Base-by-base conservation (phyloP, 2,113 vertebrate genomes). In the Podilymbus podiceps region DNA sequence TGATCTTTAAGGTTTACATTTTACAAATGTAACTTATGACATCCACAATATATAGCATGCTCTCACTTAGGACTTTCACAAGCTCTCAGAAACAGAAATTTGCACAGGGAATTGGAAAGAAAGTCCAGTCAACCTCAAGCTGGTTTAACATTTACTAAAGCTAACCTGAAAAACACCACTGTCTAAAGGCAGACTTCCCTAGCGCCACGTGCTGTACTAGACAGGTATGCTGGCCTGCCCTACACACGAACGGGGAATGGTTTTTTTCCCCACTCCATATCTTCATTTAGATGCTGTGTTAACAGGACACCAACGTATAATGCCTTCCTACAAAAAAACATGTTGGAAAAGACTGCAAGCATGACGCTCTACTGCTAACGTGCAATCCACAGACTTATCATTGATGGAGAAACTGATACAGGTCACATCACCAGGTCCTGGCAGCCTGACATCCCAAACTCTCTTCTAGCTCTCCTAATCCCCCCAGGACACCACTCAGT, bases 401-500 rank as follows among this genome's bases (percentile, higher is more conserved):
- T 18, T 0, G 4, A 76, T 71, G 79, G 28, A 90, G 83, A 90
- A 92, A 55, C n/a, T 0, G 19, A 95, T 72, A 89, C 73, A 92
- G 95, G 89, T 91, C 94, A 74, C 73, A 74, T 67, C 50, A 60
- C 31, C 75, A 80, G 67, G 75, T 80, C 77, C 91, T 93, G 93
- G 94, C 95, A 96, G 78, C 53, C 85, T 88, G 78, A 94, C 91
- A 95, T 64, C 93, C 91, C 85, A 60, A 85, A 3, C 62, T 72
- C 89, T 69, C 93, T 91, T 85, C 85, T 28, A 96, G 84, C 87
- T 47, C 85, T 73, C 62, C 84, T n/a, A 31, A 88, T 90, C 85
- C 96, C 96, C 96, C 59, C 90, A 68, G 90, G 95, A 97, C 91
- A 96, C 94, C 53, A 53, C 89, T 95, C 68, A 53, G 92, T 19